Percentiles rank a stretch among this genome's conserved stretches.
Conservation (phyloP, 2,888 invertebrate genomes). For the Drosophila algonquin region DNA sequence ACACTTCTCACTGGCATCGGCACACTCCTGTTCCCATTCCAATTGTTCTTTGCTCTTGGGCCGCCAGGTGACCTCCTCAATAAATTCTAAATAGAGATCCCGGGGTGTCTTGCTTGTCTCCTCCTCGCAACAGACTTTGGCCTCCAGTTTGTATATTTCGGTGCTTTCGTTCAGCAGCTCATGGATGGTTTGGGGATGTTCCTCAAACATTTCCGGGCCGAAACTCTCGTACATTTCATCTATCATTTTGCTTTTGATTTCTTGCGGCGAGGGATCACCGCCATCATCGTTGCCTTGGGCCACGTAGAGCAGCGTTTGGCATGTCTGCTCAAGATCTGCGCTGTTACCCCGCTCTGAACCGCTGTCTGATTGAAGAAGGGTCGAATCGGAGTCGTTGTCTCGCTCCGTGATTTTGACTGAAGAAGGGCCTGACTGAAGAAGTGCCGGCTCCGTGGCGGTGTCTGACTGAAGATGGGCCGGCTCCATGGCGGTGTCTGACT, state of each 20-base stretch:
- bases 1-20: constrained; percentile 58
- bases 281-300: not conserved
- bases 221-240: constrained; percentile 54
- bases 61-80: not conserved
- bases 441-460: not conserved
- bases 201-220: constrained; percentile 15
- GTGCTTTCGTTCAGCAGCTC: constrained; percentile 14
- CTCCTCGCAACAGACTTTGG: constrained; percentile 7
- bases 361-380: constrained; percentile 7
- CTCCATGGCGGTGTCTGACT: not conserved
- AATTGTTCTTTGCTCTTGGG: constrained; percentile 38
- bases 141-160: constrained; percentile 11
- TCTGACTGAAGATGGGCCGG: no score
- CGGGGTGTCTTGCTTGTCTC: not conserved
- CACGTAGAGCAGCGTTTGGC: constrained; percentile 22
- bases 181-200: constrained; percentile 25
- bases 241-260: constrained; percentile 39
- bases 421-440: no score
- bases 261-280: constrained; percentile 10
- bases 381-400: no score
- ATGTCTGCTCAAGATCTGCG: constrained; percentile 34
- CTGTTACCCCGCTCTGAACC: constrained; percentile 34
- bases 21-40: constrained; percentile 58
- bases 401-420: no score
- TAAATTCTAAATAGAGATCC: not conserved